A percentile compares a stretch with the other conserved stretches of the same genome.
Evolutionary conservation across 2,113 vertebrate genomes (phyloP).

Genomic region (Alexandromys fortis): DNA sequence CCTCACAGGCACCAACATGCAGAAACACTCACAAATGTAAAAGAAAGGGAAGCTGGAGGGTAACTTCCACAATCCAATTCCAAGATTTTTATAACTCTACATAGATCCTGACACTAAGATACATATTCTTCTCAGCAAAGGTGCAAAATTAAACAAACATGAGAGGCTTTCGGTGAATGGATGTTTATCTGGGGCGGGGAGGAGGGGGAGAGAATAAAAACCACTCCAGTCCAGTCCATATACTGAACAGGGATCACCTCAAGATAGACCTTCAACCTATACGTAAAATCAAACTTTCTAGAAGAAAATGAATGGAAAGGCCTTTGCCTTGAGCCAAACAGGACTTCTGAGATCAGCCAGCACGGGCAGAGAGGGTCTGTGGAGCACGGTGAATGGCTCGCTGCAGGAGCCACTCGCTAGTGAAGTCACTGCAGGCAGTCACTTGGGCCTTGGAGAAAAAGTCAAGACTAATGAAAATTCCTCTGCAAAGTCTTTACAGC

Average conservation of each 20-base stretch:
- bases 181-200: rapidly evolving
- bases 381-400: neutral
- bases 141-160: neutral
- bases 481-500: conserved; percentile 53
- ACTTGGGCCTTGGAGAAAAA: conserved; percentile 17
- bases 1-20: neutral
- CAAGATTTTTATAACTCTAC: conserved; percentile 25
- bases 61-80: neutral
- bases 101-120: neutral
- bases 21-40: neutral
- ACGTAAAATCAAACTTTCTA: neutral
- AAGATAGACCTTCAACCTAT: neutral
- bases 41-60: neutral
- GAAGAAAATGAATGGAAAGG: neutral
- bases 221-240: neutral
- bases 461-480: conserved; percentile 56
- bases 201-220: neutral
- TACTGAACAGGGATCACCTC: neutral
- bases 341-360: neutral
- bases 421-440: conserved; percentile 25
- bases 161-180: neutral
- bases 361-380: neutral
- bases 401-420: neutral
- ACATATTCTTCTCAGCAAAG: conserved; percentile 1
- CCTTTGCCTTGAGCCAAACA: neutral